Percentiles rank a stretch among this genome's conserved stretches.
These are phyloP conservation scores for Acleris sparsana DNA, from an alignment of 2,888 invertebrate genomes.

Conservation along the genomic window DNA sequence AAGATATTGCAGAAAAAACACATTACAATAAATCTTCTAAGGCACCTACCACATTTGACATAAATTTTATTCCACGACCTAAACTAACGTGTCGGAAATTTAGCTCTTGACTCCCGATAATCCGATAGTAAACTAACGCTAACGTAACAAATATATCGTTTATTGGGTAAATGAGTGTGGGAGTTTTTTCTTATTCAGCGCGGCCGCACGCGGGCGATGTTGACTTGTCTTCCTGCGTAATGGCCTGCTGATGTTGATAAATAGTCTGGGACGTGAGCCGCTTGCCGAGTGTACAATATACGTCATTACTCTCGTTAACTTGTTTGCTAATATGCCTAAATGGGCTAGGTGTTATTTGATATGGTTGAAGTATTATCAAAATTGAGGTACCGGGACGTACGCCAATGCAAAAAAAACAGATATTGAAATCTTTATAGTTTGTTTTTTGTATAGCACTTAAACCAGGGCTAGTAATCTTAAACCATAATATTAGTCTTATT, in stretches of 20 bases:
- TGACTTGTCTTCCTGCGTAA: constrained; percentile 53
- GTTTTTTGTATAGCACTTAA: too few species aligned
- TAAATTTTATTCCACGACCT: too few species aligned
- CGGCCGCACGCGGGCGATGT: constrained; percentile 43
- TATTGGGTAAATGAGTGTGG: constrained; percentile 30
- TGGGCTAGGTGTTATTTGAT: not conserved
- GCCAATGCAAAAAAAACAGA: too few species aligned
- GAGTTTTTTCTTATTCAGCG: constrained; percentile 41
- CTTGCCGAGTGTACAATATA: constrained; percentile 38
- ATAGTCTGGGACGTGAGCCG: constrained; percentile 48
- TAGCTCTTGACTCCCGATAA: too few species aligned
- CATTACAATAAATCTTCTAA: too few species aligned
- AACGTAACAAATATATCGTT: constrained; percentile 4
- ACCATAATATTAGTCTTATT: too few species aligned
- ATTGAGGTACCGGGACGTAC: too few species aligned
- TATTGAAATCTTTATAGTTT: too few species aligned
- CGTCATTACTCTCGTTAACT: constrained; percentile 25
- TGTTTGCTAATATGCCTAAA: constrained; percentile 7
- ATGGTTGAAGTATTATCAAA: not conserved
- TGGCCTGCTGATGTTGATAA: constrained; percentile 52
- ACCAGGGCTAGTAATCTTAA: too few species aligned
- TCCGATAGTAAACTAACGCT: not conserved
- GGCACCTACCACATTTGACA: too few species aligned
- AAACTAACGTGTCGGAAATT: too few species aligned
- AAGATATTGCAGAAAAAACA: too few species aligned